Conservation (phyloP, 2,113 vertebrate species). For the Syngnathus typhle region DNA sequence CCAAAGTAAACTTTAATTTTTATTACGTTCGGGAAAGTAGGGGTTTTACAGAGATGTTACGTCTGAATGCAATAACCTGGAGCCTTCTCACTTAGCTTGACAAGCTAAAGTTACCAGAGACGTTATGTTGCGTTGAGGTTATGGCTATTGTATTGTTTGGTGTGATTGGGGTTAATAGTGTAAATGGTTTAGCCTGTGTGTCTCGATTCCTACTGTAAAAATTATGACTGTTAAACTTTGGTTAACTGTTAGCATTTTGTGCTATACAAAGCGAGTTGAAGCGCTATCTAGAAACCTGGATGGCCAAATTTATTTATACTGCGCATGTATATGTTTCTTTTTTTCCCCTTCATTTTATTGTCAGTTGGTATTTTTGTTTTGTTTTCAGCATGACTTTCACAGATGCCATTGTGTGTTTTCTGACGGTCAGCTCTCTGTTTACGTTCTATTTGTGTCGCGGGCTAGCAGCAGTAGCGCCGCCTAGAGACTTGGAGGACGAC, state of each 20-base stretch:
- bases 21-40: not conserved
- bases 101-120: not conserved
- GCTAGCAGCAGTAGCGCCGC: not conserved
- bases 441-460: too few relatives aligned
- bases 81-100: too few relatives aligned
- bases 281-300: not conserved
- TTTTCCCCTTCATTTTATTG: too few relatives aligned
- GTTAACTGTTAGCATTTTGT: not conserved
- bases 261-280: not conserved
- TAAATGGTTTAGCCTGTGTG: not conserved
- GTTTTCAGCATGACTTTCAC: too few relatives aligned
- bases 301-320: not conserved
- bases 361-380: too few relatives aligned
- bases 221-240: not conserved
- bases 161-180: not conserved
- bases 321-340: too few relatives aligned
- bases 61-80: not conserved
- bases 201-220: not conserved
- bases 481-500: not conserved
- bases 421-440: too few relatives aligned
- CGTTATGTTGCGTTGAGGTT: too few relatives aligned
- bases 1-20: conserved; percentile 23
- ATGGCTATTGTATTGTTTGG: not conserved
- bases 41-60: conserved; percentile 9
- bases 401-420: too few relatives aligned